phyloP scores from a whole-genome alignment of 2,888 invertebrate genomes.

The Smittia aterrima region DNA sequence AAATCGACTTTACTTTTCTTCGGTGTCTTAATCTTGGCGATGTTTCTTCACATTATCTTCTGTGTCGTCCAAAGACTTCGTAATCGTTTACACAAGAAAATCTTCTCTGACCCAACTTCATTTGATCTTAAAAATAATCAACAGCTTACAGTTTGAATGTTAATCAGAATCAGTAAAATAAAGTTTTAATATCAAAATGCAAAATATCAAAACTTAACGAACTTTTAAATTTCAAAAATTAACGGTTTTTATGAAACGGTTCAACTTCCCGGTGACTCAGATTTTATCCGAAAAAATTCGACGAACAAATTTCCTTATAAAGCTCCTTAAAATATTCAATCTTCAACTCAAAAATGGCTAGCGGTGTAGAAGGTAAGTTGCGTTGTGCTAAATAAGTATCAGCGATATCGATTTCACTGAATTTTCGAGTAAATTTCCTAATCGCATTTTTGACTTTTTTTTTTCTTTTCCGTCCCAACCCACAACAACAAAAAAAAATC shows the following conservation, averaged over 20 bases:
- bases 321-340: neutral
- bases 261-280: neutral
- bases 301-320: conserved; percentile 14
- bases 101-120: too few species aligned
- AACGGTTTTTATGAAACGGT: neutral
- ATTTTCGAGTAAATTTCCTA: conserved; percentile 9
- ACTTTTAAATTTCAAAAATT: neutral
- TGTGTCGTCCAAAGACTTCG: conserved; percentile 45
- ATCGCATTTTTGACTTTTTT: conserved; percentile 30
- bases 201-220: neutral
- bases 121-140: too few species aligned
- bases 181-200: too few species aligned
- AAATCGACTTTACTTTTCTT: conserved; percentile 45
- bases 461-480: conserved; percentile 6
- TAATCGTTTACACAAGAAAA: neutral
- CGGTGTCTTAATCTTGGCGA: conserved; percentile 49
- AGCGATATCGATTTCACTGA: neutral
- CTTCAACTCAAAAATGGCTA: conserved; percentile 26
- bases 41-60: conserved; percentile 49
- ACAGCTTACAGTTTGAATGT: too few species aligned
- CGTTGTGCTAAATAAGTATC: neutral
- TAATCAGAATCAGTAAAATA: too few species aligned
- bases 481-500: conserved; percentile 55
- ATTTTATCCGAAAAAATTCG: neutral
- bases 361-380: conserved; percentile 38